Evolutionary conservation across 1,140 invertebrate species (phyloP).

Genomic region (Drosophila pallidifrons): DNA sequence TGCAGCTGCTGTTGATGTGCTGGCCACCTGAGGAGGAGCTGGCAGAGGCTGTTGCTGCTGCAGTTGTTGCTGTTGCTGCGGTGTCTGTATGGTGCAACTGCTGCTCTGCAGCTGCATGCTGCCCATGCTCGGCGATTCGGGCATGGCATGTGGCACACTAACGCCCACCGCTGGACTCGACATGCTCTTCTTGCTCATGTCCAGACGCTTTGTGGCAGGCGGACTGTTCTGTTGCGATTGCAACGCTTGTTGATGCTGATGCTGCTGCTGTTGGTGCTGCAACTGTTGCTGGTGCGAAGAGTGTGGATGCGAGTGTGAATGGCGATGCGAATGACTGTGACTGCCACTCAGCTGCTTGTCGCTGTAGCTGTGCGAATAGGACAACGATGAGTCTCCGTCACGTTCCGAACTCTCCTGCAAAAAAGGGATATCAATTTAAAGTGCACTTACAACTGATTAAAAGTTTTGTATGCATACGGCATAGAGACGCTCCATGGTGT

Average conservation of each 20-base stretch:
- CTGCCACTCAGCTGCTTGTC: slow-evolving; percentile 64
- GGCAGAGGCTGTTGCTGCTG: slow-evolving; percentile 52
- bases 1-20: slow-evolving; percentile 41
- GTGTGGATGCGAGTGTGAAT: slow-evolving; percentile 43
- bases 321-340: slow-evolving; percentile 46
- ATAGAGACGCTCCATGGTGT: slow-evolving; percentile 85
- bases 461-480: slow-evolving; percentile 49
- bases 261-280: slow-evolving; percentile 43
- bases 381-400: slow-evolving; percentile 78
- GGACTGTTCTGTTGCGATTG: slow-evolving; percentile 74
- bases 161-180: slow-evolving; percentile 79
- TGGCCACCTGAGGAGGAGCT: slow-evolving; percentile 36
- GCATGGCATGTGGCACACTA: slow-evolving; percentile 62
- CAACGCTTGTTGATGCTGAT: slow-evolving; percentile 20
- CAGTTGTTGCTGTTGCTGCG: slow-evolving; percentile 60
- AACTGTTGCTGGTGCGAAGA: not conserved
- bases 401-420: slow-evolving; percentile 76
- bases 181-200: slow-evolving; percentile 83
- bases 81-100: slow-evolving; percentile 79
- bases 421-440: not conserved
- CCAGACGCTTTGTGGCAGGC: slow-evolving; percentile 70
- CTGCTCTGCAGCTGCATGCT: slow-evolving; percentile 72
- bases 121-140: slow-evolving; percentile 82
- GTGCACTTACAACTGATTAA: not conserved
- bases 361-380: slow-evolving; percentile 78